phyloP scores from a whole-genome alignment of 2,888 invertebrate species.

The Rhyacophila evoluta region DNA sequence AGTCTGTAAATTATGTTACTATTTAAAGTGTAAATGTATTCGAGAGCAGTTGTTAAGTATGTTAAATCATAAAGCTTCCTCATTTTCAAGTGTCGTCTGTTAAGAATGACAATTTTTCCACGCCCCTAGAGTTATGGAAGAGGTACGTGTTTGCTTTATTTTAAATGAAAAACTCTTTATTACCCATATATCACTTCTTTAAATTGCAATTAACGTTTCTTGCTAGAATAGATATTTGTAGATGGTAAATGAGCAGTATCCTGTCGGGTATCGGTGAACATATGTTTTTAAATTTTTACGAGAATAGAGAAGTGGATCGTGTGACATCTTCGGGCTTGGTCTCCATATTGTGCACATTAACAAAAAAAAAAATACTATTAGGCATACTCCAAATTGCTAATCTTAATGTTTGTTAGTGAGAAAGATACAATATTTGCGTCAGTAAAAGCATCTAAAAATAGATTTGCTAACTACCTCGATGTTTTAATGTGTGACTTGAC shows the following conservation, averaged over 20 bases:
- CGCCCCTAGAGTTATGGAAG: constrained; percentile 8
- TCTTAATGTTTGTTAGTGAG: too few relatives aligned
- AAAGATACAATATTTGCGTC: too few relatives aligned
- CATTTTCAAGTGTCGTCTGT: background rate
- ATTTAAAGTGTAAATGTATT: background rate
- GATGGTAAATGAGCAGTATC: too few relatives aligned
- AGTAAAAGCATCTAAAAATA: too few relatives aligned
- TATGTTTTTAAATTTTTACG: background rate
- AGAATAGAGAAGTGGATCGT: too few relatives aligned
- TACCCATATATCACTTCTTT: background rate
- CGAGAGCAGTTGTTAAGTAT: background rate
- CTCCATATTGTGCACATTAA: background rate
- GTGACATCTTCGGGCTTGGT: too few relatives aligned
- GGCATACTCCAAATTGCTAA: too few relatives aligned
- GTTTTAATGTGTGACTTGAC: too few relatives aligned
- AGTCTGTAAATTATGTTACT: background rate
- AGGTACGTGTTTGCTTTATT: background rate
- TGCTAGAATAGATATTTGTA: background rate
- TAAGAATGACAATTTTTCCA: background rate
- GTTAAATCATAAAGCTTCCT: background rate
- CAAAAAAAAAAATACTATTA: background rate
- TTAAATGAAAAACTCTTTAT: background rate
- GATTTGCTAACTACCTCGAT: too few relatives aligned
- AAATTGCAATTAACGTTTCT: background rate
- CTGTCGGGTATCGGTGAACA: background rate